These are phyloP conservation scores for Dinothrombium tinctorium DNA, from an alignment of 1,140 invertebrate species.

Conservation along the genomic window DNA sequence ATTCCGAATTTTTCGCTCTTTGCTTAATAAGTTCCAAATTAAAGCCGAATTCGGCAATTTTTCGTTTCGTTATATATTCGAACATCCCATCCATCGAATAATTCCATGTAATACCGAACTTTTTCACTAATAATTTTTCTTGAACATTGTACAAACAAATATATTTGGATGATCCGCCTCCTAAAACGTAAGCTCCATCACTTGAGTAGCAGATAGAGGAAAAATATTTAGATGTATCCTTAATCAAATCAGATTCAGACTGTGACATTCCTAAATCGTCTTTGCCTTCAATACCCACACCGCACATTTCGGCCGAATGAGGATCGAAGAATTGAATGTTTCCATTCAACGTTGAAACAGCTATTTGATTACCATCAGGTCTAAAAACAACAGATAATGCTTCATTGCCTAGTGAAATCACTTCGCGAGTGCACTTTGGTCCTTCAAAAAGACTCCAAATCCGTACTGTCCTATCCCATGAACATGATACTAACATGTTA, in stretches of 20 bases:
- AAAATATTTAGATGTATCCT: slow-evolving; percentile 72
- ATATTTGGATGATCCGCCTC: slow-evolving; percentile 72
- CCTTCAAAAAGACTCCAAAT: slow-evolving; percentile 69
- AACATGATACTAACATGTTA: slow-evolving; percentile 50
- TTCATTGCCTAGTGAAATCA: slow-evolving; percentile 49
- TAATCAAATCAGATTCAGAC: slow-evolving; percentile 57
- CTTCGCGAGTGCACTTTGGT: slow-evolving; percentile 51
- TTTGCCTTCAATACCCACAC: slow-evolving; percentile 50
- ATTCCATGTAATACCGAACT: slow-evolving; percentile 83
- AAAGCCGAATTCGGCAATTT: slow-evolving; percentile 67
- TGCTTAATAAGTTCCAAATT: slow-evolving; percentile 63
- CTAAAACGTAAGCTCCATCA: slow-evolving; percentile 65
- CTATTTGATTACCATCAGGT: slow-evolving; percentile 69
- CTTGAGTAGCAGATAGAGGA: slow-evolving; percentile 68
- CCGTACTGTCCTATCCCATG: slow-evolving; percentile 79
- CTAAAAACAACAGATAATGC: slow-evolving; percentile 57
- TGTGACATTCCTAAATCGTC: slow-evolving; percentile 63
- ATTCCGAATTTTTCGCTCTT: slow-evolving; percentile 42
- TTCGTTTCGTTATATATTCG: slow-evolving; percentile 69
- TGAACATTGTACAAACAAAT: slow-evolving; percentile 68
- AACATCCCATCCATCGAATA: slow-evolving; percentile 74
- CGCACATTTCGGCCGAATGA: slow-evolving; percentile 39
- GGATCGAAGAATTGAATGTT: slow-evolving; percentile 63
- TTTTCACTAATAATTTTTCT: slow-evolving; percentile 55
- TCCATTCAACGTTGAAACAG: slow-evolving; percentile 67